Percentiles rank a stretch among this genome's conserved stretches.
Conservation (phyloP, 2,113 vertebrate genomes). For the Gavia stellata region DNA sequence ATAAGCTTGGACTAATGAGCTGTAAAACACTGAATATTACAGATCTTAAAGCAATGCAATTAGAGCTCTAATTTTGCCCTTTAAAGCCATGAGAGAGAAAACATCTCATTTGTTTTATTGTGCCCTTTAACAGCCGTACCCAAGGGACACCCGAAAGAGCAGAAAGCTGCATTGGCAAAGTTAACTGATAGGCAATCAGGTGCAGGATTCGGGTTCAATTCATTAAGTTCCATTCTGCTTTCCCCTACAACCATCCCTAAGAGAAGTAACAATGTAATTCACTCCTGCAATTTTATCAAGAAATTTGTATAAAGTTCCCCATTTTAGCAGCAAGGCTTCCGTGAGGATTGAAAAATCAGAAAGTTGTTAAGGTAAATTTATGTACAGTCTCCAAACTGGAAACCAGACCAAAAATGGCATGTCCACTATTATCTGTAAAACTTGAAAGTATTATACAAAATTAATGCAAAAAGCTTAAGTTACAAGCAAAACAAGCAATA, state of each 20-base stretch:
- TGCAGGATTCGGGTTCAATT: neutral
- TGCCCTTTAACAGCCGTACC: neutral
- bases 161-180: neutral
- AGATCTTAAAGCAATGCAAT: neutral
- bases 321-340: neutral
- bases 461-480: neutral
- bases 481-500: neutral
- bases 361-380: neutral
- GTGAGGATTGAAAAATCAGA: neutral
- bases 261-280: neutral
- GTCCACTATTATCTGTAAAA: neutral
- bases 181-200: neutral
- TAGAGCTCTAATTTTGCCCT: neutral
- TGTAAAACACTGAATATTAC: neutral
- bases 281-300: neutral
- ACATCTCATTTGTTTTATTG: neutral
- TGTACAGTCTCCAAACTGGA: neutral
- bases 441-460: neutral
- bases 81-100: neutral
- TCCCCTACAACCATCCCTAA: neutral
- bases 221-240: neutral
- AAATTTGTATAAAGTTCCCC: neutral
- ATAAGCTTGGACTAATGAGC: neutral
- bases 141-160: neutral
- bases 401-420: neutral